A percentile compares a stretch with the other conserved stretches of the same genome.
Evolutionary conservation across 1,140 invertebrate species (phyloP).

Genomic region (Macrotrachela quadricornifera): DNA sequence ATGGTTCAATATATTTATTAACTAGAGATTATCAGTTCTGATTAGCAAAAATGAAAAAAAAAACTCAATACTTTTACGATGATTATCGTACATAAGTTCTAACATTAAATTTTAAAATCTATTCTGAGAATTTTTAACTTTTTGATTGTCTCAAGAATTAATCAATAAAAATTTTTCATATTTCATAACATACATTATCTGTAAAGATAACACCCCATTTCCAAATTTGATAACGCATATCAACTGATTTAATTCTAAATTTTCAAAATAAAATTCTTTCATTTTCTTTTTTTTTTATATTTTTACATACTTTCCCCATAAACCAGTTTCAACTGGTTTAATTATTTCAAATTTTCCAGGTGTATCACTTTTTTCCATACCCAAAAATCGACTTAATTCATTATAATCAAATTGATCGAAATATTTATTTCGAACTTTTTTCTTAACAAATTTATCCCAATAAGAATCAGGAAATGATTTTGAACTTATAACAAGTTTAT

Average conservation of each 20-base stretch:
- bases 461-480: constrained; percentile 96
- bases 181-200: constrained; percentile 65
- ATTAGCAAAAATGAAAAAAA: too few relatives aligned
- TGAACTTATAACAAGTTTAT: constrained; percentile 90
- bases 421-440: constrained; percentile 85
- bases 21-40: too few relatives aligned
- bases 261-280: too few relatives aligned
- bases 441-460: constrained; percentile 99
- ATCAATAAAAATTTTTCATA: too few relatives aligned
- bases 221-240: constrained; percentile 93
- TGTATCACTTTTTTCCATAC: constrained; percentile 20
- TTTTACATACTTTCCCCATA: background rate
- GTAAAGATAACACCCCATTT: constrained; percentile 91
- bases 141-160: too few relatives aligned
- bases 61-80: too few relatives aligned
- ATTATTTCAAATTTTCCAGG: background rate
- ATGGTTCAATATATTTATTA: too few relatives aligned
- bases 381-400: constrained; percentile 2
- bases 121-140: too few relatives aligned
- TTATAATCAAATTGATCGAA: constrained; percentile 39
- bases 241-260: constrained; percentile 35
- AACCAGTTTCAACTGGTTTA: background rate
- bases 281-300: too few relatives aligned
- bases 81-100: too few relatives aligned
- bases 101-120: too few relatives aligned